These are phyloP conservation scores for Nanorana parkeri DNA, from an alignment of 2,113 vertebrate species.

Conservation along the genomic window DNA sequence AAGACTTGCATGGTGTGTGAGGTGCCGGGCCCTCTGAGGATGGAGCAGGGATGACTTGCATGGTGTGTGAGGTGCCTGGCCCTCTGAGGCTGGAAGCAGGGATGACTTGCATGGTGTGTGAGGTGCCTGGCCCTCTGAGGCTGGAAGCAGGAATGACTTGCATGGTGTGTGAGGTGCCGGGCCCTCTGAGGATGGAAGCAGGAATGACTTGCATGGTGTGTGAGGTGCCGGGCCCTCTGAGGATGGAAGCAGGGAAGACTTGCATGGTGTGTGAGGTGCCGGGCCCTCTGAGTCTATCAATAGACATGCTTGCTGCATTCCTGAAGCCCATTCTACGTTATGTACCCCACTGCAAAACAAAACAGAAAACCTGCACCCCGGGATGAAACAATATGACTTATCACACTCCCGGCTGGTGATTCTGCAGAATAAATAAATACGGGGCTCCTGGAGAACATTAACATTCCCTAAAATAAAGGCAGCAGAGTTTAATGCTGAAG, in stretches of 20 bases:
- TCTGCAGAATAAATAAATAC: constrained; percentile 32
- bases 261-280: not conserved
- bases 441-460: not conserved
- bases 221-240: not conserved
- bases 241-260: not conserved
- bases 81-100: not conserved
- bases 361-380: constrained; percentile 33
- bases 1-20: not conserved
- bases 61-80: not conserved
- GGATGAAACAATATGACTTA: constrained; percentile 33
- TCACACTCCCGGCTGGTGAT: not conserved
- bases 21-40: not conserved
- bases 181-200: not conserved
- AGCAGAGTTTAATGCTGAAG: too few species aligned
- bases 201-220: not conserved
- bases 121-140: not conserved
- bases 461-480: not conserved
- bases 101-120: not conserved
- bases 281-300: not conserved
- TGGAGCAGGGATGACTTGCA: not conserved
- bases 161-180: not conserved
- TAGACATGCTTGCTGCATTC: not conserved
- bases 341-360: not conserved
- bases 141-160: not conserved
- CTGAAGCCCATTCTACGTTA: not conserved